phyloP scores from a whole-genome alignment of 2,888 invertebrate species.

The Eristalis pertinax region DNA sequence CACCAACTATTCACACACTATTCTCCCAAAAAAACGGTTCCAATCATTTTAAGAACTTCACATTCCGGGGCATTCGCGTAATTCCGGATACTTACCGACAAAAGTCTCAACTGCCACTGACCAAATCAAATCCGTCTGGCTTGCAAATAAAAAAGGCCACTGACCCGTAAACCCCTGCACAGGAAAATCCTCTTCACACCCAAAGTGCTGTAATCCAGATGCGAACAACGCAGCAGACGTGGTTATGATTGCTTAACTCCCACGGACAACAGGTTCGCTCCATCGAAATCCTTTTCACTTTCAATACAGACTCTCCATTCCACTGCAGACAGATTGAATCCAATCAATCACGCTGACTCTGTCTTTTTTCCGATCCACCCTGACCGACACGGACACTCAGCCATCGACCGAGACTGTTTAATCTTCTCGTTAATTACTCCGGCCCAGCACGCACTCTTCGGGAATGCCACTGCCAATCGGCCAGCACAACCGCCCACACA shows the following conservation, averaged over 20 bases:
- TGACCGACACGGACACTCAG: neutral
- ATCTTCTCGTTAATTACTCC: conserved; percentile 23
- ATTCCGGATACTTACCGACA: too few species aligned
- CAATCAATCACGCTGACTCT: conserved; percentile 15
- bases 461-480: neutral
- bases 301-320: neutral
- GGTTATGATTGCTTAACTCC: neutral
- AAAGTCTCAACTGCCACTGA: too few species aligned
- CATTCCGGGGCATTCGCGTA: too few species aligned
- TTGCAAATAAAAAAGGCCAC: too few species aligned
- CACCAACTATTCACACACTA: too few species aligned
- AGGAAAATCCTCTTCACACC: neutral
- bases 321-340: neutral
- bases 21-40: too few species aligned
- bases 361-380: neutral
- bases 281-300: neutral
- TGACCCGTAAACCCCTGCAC: too few species aligned
- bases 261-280: neutral
- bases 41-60: too few species aligned
- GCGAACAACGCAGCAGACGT: neutral
- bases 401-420: neutral
- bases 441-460: neutral
- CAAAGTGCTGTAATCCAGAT: neutral
- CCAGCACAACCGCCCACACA: neutral
- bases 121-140: too few species aligned